Base-by-base conservation (phyloP, 1,140 invertebrate genomes). In the Anthonomus grandis region DNA sequence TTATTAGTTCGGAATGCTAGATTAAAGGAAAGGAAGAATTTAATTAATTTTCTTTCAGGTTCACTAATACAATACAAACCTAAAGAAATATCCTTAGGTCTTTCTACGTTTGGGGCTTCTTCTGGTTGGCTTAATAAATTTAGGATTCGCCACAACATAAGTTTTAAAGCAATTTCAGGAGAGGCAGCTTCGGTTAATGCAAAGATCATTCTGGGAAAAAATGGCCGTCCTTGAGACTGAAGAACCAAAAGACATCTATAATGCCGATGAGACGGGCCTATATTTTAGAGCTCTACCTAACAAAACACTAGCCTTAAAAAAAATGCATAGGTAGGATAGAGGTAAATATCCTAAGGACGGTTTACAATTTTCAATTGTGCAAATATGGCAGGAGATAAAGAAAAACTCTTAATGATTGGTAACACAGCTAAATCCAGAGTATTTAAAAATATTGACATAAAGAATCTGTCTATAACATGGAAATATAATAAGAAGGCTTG, bases 341-440 rank as follows among this genome's bases (percentile, higher is more conserved):
- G n/a, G n/a, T n/a, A n/a, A n/a, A n/a, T n/a, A n/a, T n/a, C n/a
- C n/a, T n/a, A n/a, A n/a, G n/a, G n/a, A n/a, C n/a, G n/a, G n/a
- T n/a, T n/a, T n/a, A n/a, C n/a, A n/a, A n/a, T n/a, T n/a, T n/a
- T n/a, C n/a, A 79, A 68, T 34, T 67, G 39, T 68, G 60, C 10
- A 77, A 78, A 62, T 69, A 72, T 37, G 63, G 74, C 45, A 27
- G 6, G 27, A 8, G 6, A 31, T n/a, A n/a, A n/a, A n/a, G n/a
- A 31, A 8, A 78, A 0, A 78, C 73, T 8, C 62, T 76, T 36
- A 46, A 76, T n/a, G 6, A 31, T 31, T 8, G 27, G 27, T 31
- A 31, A 31, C 6, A 8, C 27, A 31, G 27, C 27, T n/a, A 46
- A 57, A 18, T 74, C 72, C 4, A 54, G 64, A 27, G 38, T 23